phyloP scores from a whole-genome alignment of 1,140 invertebrate genomes.

The Pomacea maculata region DNA sequence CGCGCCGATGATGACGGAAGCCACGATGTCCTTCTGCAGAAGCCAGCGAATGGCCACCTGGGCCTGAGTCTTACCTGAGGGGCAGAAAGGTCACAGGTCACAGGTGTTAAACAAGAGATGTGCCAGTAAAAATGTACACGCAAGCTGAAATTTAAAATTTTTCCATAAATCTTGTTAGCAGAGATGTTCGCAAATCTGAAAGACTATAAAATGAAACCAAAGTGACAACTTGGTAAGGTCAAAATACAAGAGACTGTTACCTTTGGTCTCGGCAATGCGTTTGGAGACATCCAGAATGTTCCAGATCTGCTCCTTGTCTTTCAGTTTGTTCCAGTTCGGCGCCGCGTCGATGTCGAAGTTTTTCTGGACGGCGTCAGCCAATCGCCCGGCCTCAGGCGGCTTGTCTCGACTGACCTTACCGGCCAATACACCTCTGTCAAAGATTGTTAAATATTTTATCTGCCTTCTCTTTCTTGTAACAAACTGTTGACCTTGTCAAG shows the following conservation, averaged over 20 bases:
- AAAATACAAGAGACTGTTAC: not conserved
- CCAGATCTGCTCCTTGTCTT: slow-evolving; percentile 18
- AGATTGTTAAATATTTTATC: too few relatives aligned
- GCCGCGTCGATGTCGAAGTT: not conserved
- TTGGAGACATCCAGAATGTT: slow-evolving; percentile 14
- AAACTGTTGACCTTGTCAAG: not conserved
- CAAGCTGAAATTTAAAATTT: too few relatives aligned
- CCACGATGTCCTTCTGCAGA: slow-evolving; percentile 36
- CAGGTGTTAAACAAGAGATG: too few relatives aligned
- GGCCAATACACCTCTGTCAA: slow-evolving; percentile 26
- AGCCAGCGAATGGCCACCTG: slow-evolving; percentile 29
- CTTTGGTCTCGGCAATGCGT: slow-evolving; percentile 12
- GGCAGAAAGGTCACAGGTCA: too few relatives aligned
- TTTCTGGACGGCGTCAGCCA: slow-evolving; percentile 13
- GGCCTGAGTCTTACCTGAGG: not conserved
- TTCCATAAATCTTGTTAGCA: too few relatives aligned
- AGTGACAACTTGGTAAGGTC: too few relatives aligned
- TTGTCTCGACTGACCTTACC: slow-evolving; percentile 24
- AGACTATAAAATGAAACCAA: too few relatives aligned
- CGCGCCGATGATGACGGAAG: slow-evolving; percentile 41
- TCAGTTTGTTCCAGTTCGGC: not conserved
- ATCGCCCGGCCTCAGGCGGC: slow-evolving; percentile 20
- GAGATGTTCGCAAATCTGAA: too few relatives aligned
- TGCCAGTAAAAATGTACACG: too few relatives aligned
- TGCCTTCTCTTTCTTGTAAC: too few relatives aligned